phyloP scores from a whole-genome alignment of 2,888 invertebrate species.

The Sussaba pulchella region DNA sequence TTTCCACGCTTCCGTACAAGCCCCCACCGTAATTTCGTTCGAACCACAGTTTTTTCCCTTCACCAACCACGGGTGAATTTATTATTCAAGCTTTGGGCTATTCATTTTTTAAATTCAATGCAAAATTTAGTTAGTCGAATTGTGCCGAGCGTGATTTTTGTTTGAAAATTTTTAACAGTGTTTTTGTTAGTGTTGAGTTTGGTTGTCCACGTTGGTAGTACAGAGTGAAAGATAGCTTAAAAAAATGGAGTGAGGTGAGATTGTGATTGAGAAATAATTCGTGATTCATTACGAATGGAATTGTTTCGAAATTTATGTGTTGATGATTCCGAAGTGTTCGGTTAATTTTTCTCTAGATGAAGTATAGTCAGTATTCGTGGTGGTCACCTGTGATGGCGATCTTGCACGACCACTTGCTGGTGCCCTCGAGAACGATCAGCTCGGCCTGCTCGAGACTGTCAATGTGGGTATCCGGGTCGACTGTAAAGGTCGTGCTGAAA shows the following conservation, averaged over 20 bases:
- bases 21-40: constrained; percentile 1
- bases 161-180: background rate
- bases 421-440: constrained; percentile 99
- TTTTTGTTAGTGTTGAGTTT: constrained; percentile 8
- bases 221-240: constrained; percentile 48
- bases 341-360: constrained; percentile 32
- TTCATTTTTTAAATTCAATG: background rate
- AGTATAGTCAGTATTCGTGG: constrained; percentile 58
- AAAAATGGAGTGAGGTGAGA: constrained; percentile 58
- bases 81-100: background rate
- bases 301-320: too few relatives aligned
- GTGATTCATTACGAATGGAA: constrained; percentile 61
- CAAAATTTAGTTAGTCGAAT: constrained; percentile 5
- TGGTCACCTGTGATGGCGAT: constrained; percentile 98
- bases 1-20: background rate
- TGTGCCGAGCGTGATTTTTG: constrained; percentile 6
- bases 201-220: constrained; percentile 23
- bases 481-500: constrained; percentile 97
- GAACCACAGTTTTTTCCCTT: background rate
- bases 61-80: background rate
- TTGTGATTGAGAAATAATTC: constrained; percentile 60
- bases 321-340: too few relatives aligned
- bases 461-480: constrained; percentile 98
- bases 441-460: constrained; percentile 99
- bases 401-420: constrained; percentile 99